Evolutionary conservation across 2,888 invertebrate species (phyloP), one percentile per base, ranked within the genome.

Genomic region (Ormyrus thymus): DNA sequence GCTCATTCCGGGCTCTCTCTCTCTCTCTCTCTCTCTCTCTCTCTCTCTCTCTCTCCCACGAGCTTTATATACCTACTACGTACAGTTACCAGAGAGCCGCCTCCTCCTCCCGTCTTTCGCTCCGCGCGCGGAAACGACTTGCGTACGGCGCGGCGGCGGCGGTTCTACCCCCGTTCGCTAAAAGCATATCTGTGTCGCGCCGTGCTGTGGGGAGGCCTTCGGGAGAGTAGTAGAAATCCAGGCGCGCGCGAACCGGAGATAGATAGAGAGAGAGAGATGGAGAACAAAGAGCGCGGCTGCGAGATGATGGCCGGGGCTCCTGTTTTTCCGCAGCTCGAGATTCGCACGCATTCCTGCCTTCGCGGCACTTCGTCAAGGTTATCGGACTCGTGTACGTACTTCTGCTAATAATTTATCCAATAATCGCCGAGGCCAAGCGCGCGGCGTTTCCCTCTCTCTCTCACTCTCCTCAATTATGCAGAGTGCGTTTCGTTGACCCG

Each of bases 141-240:
- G 29, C 29, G 29, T 29, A 29, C 29, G 29, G 29, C 29, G 29
- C 29, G 29, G 29, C 29, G 29, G 29, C 84, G 75, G 81, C 84
- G 29, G 84, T 84, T 84, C 85, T 84, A 86, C 86, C 88, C 86
- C 82, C 82, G 83, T 81, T 83, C 85, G 87, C 89, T 89, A 90
- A 90, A 90, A 90, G 89, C 89, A 90, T 89, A 90, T 89, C 89
- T 89, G 86, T 89, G 89, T 89, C 88, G 88, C 86, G 86, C 66
- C 64, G 81, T 81, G 81, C 77, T 29, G 72, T 80, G 84, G 84
- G 84, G 81, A 80, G 80, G 69, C 29, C 29, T 29, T 29, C 61
- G 75, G 69, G 66, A 45, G 48, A 29, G 29, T 4, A 29, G 29
- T 29, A 29, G 29, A 29, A 29, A 29, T 61, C 50, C 76, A 29